Conservation (phyloP, 2,113 vertebrate genomes). For the Rhadina sibilatrix region DNA sequence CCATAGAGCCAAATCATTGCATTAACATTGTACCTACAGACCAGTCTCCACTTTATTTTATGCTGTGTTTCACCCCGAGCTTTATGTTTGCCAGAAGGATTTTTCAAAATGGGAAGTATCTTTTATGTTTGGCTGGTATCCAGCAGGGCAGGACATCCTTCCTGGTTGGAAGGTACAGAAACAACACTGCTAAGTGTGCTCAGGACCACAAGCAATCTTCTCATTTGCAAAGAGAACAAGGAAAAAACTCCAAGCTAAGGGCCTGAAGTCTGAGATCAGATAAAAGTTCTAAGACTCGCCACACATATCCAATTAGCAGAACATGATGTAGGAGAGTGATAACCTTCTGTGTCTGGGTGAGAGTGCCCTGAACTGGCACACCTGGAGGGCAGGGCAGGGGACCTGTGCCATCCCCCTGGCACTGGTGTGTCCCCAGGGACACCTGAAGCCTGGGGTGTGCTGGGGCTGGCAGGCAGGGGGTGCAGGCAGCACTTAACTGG, state of each 20-base stretch:
- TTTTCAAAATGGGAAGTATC: neutral
- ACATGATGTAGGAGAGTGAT: neutral
- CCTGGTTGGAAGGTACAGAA: neutral
- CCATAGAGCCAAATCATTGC: neutral
- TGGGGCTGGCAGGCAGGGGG: neutral
- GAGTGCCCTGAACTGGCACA: neutral
- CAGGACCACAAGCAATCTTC: neutral
- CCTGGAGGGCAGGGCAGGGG: neutral
- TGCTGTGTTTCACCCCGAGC: neutral
- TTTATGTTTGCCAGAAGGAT: neutral
- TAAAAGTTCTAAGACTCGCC: neutral
- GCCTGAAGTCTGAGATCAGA: neutral
- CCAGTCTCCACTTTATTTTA: neutral
- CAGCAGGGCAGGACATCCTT: neutral
- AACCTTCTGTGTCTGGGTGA: neutral
- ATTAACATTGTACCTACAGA: neutral
- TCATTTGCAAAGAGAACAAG: neutral
- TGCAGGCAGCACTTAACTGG: neutral
- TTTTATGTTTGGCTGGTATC: neutral
- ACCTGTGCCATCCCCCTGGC: neutral
- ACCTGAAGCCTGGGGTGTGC: rapidly evolving
- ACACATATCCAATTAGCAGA: neutral
- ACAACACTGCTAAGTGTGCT: neutral
- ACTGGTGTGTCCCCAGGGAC: neutral
- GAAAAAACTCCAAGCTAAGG: neutral